Evolutionary conservation across 2,113 vertebrate species (phyloP).

Genomic region (Myotis lucifugus): DNA sequence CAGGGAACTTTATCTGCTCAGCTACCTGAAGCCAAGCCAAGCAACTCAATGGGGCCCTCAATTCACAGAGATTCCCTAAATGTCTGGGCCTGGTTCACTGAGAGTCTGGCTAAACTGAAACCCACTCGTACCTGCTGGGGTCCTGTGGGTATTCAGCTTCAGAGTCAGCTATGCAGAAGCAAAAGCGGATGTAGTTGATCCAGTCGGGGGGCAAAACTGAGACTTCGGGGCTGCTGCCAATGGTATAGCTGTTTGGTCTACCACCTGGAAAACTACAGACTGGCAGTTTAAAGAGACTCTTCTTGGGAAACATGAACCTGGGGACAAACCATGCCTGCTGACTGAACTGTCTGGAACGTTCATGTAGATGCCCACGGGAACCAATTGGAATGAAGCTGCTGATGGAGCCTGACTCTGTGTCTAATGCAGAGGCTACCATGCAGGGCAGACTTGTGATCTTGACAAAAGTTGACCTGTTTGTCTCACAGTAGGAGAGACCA

Average conservation of each 20-base stretch:
- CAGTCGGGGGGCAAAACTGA: not conserved
- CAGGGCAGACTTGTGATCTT: not conserved
- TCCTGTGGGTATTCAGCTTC: not conserved
- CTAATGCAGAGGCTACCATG: not conserved
- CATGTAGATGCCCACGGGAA: not conserved
- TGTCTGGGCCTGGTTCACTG: not conserved
- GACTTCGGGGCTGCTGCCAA: not conserved
- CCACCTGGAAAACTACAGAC: not conserved
- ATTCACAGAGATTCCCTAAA: not conserved
- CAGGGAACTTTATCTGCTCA: not conserved
- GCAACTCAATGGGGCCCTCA: not conserved
- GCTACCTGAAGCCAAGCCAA: not conserved
- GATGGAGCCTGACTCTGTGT: not conserved
- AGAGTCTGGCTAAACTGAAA: not conserved
- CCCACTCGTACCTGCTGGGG: accelerated
- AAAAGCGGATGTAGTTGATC: not conserved
- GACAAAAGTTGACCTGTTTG: not conserved
- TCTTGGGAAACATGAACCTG: not conserved
- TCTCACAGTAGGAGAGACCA: not conserved
- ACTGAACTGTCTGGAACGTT: not conserved
- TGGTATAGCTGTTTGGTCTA: not conserved
- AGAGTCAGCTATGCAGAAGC: not conserved
- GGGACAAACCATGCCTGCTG: not conserved
- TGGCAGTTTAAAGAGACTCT: not conserved
- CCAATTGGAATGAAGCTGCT: not conserved